Conservation (phyloP, 2,888 invertebrate genomes). For the Euphydryas editha region DNA sequence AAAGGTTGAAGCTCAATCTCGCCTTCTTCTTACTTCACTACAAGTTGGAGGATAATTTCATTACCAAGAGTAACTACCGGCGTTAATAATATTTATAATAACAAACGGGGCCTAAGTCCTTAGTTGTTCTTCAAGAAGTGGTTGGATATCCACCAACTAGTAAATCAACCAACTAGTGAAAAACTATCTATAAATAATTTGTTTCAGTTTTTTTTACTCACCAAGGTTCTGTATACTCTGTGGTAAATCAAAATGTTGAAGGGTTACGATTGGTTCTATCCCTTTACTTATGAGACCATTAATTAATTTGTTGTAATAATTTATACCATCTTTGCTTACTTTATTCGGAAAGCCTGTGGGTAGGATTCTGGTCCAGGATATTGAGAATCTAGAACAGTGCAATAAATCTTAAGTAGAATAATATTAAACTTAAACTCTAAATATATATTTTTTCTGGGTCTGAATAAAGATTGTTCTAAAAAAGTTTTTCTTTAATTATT, state of each 20-base stretch:
- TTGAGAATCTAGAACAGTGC: slow-evolving; percentile 81
- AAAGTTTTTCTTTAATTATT: too few relatives aligned
- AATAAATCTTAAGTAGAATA: not conserved
- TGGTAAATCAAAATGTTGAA: slow-evolving; percentile 85
- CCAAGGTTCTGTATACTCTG: slow-evolving; percentile 57
- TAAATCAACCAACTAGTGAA: too few relatives aligned
- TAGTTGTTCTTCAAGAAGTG: too few relatives aligned
- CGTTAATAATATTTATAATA: too few relatives aligned
- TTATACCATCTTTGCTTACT: slow-evolving; percentile 86
- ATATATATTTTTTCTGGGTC: too few relatives aligned
- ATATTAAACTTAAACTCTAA: not conserved
- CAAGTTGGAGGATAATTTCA: too few relatives aligned
- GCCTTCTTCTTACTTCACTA: too few relatives aligned
- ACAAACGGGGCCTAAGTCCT: too few relatives aligned
- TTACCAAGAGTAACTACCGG: too few relatives aligned
- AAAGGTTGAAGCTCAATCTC: too few relatives aligned
- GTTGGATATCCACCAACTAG: too few relatives aligned
- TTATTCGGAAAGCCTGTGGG: slow-evolving; percentile 83
- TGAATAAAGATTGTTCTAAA: too few relatives aligned
- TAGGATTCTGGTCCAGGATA: slow-evolving; percentile 87
- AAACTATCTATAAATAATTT: not conserved
- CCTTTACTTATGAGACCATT: slow-evolving; percentile 83
- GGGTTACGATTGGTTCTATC: slow-evolving; percentile 84
- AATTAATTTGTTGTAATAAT: slow-evolving; percentile 88
- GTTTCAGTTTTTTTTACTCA: slow-evolving; percentile 26